phyloP scores from a whole-genome alignment of 2,113 vertebrate species.

The Ramphastos sulfuratus region DNA sequence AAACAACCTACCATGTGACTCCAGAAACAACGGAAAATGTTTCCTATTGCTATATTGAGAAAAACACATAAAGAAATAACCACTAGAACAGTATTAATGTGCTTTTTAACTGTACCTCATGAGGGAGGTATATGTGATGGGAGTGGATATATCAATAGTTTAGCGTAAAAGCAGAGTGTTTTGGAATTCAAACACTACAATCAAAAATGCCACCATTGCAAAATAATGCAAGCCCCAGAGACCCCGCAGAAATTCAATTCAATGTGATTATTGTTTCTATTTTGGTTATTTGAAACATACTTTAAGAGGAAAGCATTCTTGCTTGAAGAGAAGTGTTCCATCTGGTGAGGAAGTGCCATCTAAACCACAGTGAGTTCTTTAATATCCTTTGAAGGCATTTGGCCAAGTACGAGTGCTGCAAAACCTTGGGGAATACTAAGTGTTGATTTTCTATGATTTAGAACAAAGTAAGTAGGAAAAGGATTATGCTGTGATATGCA shows the following conservation, averaged over 20 bases:
- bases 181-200: neutral
- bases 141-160: neutral
- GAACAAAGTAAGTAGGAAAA: slow-evolving; percentile 10
- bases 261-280: neutral
- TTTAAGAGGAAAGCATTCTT: neutral
- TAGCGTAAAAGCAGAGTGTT: neutral
- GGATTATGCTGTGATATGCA: neutral
- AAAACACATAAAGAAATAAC: neutral
- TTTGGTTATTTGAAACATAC: neutral
- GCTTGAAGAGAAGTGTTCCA: neutral
- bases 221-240: neutral
- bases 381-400: slow-evolving; percentile 17
- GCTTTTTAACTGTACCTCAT: neutral
- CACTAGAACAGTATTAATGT: neutral
- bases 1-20: neutral
- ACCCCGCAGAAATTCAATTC: neutral
- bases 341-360: neutral
- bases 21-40: neutral
- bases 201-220: neutral
- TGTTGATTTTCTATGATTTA: neutral
- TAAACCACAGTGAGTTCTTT: slow-evolving; percentile 9
- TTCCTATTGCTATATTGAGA: neutral
- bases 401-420: neutral
- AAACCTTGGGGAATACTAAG: neutral
- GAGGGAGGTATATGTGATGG: neutral